A percentile compares a stretch with the other conserved stretches of the same genome.
Evolutionary conservation across 35 echinoderm and acorn worm genomes (phyloP).

Genomic region (Apostichopus japonicus): DNA sequence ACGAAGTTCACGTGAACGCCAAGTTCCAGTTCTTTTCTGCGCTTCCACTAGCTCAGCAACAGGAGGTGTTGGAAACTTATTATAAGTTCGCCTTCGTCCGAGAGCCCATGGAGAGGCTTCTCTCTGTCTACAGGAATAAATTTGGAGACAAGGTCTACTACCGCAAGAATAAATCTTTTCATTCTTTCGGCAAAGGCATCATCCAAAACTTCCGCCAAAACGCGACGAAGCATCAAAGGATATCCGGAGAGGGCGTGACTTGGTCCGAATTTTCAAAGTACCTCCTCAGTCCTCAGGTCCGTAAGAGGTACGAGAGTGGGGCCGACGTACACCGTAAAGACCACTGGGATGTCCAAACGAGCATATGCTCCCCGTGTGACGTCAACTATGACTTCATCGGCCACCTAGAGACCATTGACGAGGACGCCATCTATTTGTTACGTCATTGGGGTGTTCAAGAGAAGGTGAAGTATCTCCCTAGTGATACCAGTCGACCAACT

Average conservation of each 20-base stretch:
- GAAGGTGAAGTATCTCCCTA: constrained; percentile 80
- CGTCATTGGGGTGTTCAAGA: constrained; percentile 43
- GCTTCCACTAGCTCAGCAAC: constrained; percentile 39
- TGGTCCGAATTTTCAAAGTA: constrained; percentile 90
- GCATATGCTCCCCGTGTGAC: constrained; percentile 81
- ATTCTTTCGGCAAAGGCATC: constrained; percentile 83
- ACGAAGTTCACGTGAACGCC: constrained; percentile 80
- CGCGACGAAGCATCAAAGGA: constrained; percentile 46
- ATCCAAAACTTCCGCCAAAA: constrained; percentile 73
- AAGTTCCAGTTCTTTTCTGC: constrained; percentile 67
- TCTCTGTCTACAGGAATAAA: constrained; percentile 92
- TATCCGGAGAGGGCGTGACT: constrained; percentile 79
- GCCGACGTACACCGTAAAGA: constrained; percentile 69
- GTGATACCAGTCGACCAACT: constrained; percentile 67
- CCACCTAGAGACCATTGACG: constrained; percentile 77
- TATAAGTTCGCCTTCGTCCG: constrained; percentile 86
- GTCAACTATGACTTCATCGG: constrained; percentile 90
- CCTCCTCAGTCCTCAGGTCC: constrained; percentile 59
- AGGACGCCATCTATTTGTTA: constrained; percentile 83
- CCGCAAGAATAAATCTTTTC: constrained; percentile 68
- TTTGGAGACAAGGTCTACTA: constrained; percentile 69
- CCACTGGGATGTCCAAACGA: constrained; percentile 81
- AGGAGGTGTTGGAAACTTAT: constrained; percentile 69
- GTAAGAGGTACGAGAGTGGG: constrained; percentile 67
- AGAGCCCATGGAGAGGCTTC: constrained; percentile 77